A percentile compares a stretch with the other conserved stretches of the same genome.
phyloP scores from a whole-genome alignment of 2,113 vertebrate species.

The Donacobius atricapilla region DNA sequence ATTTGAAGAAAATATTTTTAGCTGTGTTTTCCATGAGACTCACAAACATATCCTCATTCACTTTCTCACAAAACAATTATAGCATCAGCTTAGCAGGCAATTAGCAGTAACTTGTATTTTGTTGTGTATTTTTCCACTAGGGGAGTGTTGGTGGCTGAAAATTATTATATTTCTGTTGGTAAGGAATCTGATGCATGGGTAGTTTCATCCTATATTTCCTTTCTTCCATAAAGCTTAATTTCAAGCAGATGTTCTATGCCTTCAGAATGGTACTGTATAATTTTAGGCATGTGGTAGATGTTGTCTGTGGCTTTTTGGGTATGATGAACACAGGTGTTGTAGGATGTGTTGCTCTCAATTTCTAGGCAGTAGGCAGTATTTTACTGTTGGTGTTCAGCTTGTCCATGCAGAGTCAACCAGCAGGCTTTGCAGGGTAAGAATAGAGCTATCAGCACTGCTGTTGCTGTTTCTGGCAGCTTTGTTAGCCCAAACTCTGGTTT shows the following conservation, averaged over 20 bases:
- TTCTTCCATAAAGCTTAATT: constrained; percentile 8
- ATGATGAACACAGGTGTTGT: not conserved
- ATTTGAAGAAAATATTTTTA: not conserved
- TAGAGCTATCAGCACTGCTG: not conserved
- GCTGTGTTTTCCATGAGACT: not conserved
- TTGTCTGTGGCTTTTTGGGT: not conserved
- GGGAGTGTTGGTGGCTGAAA: not conserved
- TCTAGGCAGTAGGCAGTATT: not conserved
- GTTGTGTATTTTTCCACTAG: not conserved
- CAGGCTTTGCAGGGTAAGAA: not conserved
- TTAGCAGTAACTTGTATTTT: not conserved
- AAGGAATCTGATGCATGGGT: not conserved
- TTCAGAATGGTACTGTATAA: not conserved
- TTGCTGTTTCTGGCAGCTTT: not conserved
- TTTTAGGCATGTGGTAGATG: not conserved
- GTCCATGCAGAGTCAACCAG: not conserved
- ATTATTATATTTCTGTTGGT: not conserved
- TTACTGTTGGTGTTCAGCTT: not conserved
- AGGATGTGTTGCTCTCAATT: not conserved
- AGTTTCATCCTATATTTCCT: not conserved
- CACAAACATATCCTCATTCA: not conserved
- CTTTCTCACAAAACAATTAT: not conserved
- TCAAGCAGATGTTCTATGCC: not conserved
- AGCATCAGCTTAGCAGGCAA: not conserved
- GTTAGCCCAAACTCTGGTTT: not conserved